Base-by-base conservation (phyloP, 2,888 invertebrate genomes). In the Epinotia ramella region DNA sequence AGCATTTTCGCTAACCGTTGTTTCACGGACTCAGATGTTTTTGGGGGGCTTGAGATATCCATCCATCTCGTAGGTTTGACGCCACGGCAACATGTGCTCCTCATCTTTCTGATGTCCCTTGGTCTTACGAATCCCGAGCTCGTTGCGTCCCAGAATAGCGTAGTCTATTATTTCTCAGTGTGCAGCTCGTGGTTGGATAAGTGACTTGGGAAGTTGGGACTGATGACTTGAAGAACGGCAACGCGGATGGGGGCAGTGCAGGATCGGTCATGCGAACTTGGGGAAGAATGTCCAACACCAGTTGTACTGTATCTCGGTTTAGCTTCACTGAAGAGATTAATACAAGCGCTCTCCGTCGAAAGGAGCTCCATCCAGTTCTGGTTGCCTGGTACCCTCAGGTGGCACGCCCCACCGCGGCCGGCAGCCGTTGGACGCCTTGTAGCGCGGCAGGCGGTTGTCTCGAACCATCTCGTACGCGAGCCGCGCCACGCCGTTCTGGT, bases 381-480 rank as follows among this genome's bases (percentile, higher is more conserved):
- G 93, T 66, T 94, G 94, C 67, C 93, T 82, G 77, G 79, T 80
- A 0, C 87, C 91, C 46, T 92, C 93, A 0, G 93, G 93, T 0
- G 93, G 93, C 4, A 88, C 77, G 0, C 92, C 92, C 93, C 92
- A 94, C 13, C 80, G 79, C 0, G 92, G 89, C 3, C 92, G 82
- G 79, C 88, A 86, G 16, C 94, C 94, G 76, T 92, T 93, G 79
- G 89, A 88, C 3, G 88, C 87, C 70, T 84, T 71, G 85, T 91
- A 93, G 2, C 80, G 82, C 1, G 93, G 92, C 12, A 91, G 86
- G 3, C 91, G 86, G 68, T 89, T 87, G 78, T 93, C 92, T 0
- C 92, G 85, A 2, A 94, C 85, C 88, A 91, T 81, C 80, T 92
- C 91, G 81, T 92, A 94, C 76, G 93, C 94, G 78, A 93, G 79